phyloP scores from a whole-genome alignment of 2,797 vertebrate genomes.

The Spinus pinus region DNA sequence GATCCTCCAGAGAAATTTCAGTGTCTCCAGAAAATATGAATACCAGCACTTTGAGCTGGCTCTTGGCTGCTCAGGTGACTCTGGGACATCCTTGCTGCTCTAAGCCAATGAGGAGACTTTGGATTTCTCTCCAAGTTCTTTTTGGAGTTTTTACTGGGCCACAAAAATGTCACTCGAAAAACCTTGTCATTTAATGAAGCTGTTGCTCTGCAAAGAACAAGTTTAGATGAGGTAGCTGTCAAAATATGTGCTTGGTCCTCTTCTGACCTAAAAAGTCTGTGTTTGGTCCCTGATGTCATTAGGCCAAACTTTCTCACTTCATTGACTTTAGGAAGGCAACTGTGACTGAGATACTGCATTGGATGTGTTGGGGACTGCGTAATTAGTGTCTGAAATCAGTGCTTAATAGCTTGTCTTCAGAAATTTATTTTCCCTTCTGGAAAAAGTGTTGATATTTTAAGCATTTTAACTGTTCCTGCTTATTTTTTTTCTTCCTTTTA shows the following conservation, averaged over 20 bases:
- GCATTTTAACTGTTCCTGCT: slow-evolving; percentile 9
- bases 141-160: neutral
- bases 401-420: neutral
- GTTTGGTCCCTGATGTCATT: neutral
- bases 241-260: neutral
- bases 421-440: slow-evolving; percentile 30
- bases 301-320: neutral
- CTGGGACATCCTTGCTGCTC: neutral
- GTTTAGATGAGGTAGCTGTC: neutral
- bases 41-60: neutral
- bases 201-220: neutral
- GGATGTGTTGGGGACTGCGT: neutral
- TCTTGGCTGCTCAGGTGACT: neutral
- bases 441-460: slow-evolving; percentile 31
- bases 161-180: neutral
- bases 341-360: neutral
- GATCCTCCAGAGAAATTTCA: neutral
- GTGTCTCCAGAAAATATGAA: neutral
- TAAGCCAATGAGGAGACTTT: neutral
- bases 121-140: neutral
- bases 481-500: slow-evolving; percentile 49
- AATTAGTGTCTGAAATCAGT: neutral
- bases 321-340: neutral
- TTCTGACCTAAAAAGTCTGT: neutral
- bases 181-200: neutral